These are phyloP conservation scores for Eupeodes corollae DNA, from an alignment of 1,140 invertebrate genomes.

Conservation along the genomic window DNA sequence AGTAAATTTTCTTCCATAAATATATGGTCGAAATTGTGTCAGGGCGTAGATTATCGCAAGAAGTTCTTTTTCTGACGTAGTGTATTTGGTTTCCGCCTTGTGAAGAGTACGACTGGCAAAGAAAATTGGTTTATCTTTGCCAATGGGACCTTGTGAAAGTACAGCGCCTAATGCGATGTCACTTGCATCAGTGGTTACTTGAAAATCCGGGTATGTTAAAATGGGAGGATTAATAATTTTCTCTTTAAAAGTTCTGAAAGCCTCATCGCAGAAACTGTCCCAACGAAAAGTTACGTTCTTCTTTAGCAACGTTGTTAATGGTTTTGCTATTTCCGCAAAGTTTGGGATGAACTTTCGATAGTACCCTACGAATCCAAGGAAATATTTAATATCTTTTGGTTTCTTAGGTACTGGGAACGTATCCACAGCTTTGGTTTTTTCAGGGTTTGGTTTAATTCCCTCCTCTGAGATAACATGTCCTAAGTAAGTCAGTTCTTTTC, in stretches of 20 bases:
- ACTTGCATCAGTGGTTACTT: constrained; percentile 23
- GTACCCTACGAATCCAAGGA: constrained; percentile 10
- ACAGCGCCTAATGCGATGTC: constrained; percentile 19
- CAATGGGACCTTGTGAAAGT: constrained; percentile 19
- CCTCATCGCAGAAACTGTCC: no score
- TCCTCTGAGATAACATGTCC: no score
- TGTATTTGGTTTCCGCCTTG: constrained; percentile 14
- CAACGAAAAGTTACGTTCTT: no score
- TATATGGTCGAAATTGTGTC: constrained; percentile 33
- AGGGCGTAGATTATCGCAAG: constrained; percentile 33
- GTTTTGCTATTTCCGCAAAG: constrained; percentile 8
- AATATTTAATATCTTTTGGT: constrained; percentile 10
- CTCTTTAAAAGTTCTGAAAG: no score
- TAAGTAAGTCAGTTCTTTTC: constrained; percentile 20
- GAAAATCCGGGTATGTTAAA: constrained; percentile 28
- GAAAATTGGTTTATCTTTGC: constrained; percentile 16
- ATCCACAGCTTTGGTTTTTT: constrained; percentile 9
- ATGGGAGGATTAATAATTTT: constrained; percentile 16
- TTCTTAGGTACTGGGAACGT: constrained; percentile 11
- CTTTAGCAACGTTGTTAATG: background rate
- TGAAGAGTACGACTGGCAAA: constrained; percentile 17
- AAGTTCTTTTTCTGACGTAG: constrained; percentile 22
- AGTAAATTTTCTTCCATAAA: constrained; percentile 22
- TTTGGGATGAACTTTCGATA: constrained; percentile 11
- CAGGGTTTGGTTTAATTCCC: constrained; percentile 14